phyloP scores from a whole-genome alignment of 2,113 vertebrate genomes.

The Mobula birostris region DNA sequence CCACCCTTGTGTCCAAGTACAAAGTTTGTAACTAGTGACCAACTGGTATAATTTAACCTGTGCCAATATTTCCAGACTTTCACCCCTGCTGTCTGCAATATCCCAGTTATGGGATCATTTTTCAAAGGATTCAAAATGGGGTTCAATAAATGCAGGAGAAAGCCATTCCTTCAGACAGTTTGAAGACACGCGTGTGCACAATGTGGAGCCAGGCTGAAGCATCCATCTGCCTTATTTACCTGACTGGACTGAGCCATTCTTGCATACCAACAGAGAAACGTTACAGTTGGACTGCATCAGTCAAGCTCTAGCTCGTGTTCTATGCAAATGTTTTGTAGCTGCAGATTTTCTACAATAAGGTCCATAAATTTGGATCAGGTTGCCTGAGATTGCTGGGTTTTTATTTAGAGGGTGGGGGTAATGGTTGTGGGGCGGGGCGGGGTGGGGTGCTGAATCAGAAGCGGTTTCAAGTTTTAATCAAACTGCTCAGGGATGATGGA shows the following conservation, averaged over 20 bases:
- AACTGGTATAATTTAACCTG: background rate
- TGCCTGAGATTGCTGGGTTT: background rate
- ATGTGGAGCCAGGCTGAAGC: background rate
- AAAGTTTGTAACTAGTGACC: background rate
- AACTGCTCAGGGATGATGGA: constrained; percentile 22
- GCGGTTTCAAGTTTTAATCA: constrained; percentile 22
- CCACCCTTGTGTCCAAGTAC: background rate
- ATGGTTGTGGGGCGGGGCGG: background rate
- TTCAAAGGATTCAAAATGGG: background rate
- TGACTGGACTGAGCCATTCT: background rate
- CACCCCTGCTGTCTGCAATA: background rate
- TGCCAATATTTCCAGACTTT: background rate
- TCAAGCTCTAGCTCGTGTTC: background rate
- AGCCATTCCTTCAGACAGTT: constrained; percentile 21
- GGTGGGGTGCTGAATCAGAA: background rate
- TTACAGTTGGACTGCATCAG: background rate
- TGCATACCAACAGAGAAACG: too few species aligned
- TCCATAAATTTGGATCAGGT: background rate
- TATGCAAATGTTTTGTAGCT: constrained; percentile 30
- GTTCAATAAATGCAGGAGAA: constrained; percentile 30
- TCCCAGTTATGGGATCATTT: background rate
- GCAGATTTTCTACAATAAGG: constrained; percentile 8
- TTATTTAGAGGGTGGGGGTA: background rate
- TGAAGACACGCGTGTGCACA: background rate
- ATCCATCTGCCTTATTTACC: background rate